Conservation (phyloP, 2,113 vertebrate species). For the Brachypodius melanocephalos region DNA sequence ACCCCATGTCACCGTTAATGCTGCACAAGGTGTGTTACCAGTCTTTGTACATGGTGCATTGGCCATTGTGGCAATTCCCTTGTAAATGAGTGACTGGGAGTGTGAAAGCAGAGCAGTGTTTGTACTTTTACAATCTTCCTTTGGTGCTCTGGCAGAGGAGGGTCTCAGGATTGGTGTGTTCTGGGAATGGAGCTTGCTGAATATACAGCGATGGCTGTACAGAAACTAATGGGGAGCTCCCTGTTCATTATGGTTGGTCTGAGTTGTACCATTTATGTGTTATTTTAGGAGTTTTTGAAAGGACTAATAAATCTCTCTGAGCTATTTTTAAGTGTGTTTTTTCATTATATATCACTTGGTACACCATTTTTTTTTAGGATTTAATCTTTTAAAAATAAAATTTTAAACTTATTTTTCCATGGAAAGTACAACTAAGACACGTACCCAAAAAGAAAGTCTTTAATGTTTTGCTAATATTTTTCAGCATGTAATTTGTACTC, state of each 20-base stretch:
- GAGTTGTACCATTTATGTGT: neutral
- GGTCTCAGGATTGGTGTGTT: neutral
- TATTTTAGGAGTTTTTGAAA: neutral
- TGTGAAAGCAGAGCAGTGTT: neutral
- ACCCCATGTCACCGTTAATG: rapidly evolving
- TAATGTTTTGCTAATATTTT: neutral
- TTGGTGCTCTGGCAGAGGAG: neutral
- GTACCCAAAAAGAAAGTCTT: neutral
- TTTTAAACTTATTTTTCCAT: neutral
- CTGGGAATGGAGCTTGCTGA: neutral
- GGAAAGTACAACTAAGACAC: neutral
- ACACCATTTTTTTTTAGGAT: neutral
- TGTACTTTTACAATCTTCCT: neutral
- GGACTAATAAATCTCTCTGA: neutral
- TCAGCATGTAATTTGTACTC: neutral
- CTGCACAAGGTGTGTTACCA: neutral
- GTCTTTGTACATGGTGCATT: neutral
- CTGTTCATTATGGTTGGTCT: neutral
- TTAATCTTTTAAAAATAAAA: neutral
- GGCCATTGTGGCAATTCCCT: neutral
- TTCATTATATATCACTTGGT: neutral
- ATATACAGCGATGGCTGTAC: neutral
- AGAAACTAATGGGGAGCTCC: neutral
- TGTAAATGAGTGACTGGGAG: neutral
- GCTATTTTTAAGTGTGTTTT: neutral